Percentiles rank a stretch among this genome's conserved stretches.
These are phyloP conservation scores for Drosophila robusta DNA, from an alignment of 2,888 invertebrate genomes.

Conservation along the genomic window DNA sequence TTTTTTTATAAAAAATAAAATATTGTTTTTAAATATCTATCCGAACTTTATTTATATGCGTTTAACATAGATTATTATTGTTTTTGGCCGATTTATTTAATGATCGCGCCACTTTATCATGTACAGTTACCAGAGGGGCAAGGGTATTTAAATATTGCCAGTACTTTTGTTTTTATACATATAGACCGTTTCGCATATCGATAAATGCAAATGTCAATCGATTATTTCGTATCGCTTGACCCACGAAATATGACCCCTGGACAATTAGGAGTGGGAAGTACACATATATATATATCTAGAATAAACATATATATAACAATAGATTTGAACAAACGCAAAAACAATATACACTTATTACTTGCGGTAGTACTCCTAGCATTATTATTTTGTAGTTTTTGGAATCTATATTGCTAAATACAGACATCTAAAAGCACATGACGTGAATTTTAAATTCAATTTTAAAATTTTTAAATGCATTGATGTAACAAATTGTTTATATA, in stretches of 20 bases:
- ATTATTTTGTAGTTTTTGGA: slow-evolving; percentile 3
- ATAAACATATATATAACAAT: slow-evolving; percentile 33
- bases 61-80: slow-evolving; percentile 38
- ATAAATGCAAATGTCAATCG: slow-evolving; percentile 37
- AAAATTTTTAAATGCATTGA: slow-evolving; percentile 71
- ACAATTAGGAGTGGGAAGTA: slow-evolving; percentile 17
- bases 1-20: background rate
- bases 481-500: slow-evolving; percentile 56
- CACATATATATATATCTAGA: slow-evolving; percentile 10
- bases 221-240: slow-evolving; percentile 10
- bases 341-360: slow-evolving; percentile 31
- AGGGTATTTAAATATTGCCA: slow-evolving; percentile 1
- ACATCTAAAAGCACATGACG: slow-evolving; percentile 69
- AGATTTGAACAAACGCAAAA: slow-evolving; percentile 35
- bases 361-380: slow-evolving; percentile 16
- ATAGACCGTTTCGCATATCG: slow-evolving; percentile 17
- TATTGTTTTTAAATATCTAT: slow-evolving; percentile 30
- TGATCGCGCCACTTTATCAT: slow-evolving; percentile 19
- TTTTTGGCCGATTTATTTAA: slow-evolving; percentile 16
- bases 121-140: slow-evolving; percentile 6
- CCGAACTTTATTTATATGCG: slow-evolving; percentile 45
- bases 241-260: slow-evolving; percentile 2
- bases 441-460: slow-evolving; percentile 69
- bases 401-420: slow-evolving; percentile 58
- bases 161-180: background rate